Evolutionary conservation across 2,888 invertebrate species (phyloP), one percentile per base, ranked within the genome.

Genomic region (Tryphoninae sp.): DNA sequence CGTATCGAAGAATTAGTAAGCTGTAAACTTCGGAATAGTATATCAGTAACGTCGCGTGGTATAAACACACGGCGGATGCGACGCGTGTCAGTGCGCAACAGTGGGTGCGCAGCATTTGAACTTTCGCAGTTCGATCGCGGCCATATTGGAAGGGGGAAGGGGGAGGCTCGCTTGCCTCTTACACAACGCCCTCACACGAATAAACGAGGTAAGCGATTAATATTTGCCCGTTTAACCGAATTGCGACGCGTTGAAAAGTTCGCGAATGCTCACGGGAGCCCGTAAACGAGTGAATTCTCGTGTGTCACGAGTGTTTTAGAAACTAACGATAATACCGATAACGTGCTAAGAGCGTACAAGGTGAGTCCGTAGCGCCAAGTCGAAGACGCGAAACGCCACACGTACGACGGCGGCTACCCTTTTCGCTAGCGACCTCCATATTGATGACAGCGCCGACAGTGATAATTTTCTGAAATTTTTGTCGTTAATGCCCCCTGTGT

Each of bases 371-470:
- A 74, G 80, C 74, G 82, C 49, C 49, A 45, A 33, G 67, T 19
- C 55, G 55, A 19, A 55, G 55, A 19, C 4, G n/a, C 42, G 74
- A 59, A 61, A 79, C 79, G 62, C 67, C 49, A 61, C 68, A 76
- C 80, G 69, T 55, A 55, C 61, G 76, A 19, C 55, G 55, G 16
- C 55, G 55, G 55, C 55, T 40, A 23, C 49, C 77, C 67, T 73
- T 69, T 82, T 80, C 69, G 77, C 67, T 69, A 59, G 88, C 89
- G 90, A 89, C 90, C 92, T 92, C 93, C 93, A 93, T 93, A 92
- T 94, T 94, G 94, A 94, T 94, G 94, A 93, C 94, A 94, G 94
- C 94, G 94, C 94, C 94, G 93, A 93, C 94, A 92, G 94, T 94
- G 94, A 94, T 94, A 94, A 94, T 94, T 94, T 93, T 93, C 92